Conservation (phyloP, 2,113 vertebrate genomes). For the Lipophrys pholis region DNA sequence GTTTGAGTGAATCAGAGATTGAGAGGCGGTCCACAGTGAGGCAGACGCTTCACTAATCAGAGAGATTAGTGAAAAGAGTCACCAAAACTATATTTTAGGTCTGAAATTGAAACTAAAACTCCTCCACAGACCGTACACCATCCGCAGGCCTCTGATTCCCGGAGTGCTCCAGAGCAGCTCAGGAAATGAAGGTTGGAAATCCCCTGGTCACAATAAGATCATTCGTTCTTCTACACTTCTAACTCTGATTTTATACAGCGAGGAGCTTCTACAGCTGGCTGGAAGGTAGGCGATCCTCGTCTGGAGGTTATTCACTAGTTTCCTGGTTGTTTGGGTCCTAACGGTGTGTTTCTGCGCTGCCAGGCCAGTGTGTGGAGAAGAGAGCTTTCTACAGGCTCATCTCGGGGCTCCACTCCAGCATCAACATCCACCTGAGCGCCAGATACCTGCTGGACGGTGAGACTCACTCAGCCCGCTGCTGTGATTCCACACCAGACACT, state of each 20-base stretch:
- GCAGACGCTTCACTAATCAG: too few species aligned
- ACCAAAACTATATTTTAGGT: too few species aligned
- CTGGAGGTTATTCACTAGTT: not conserved
- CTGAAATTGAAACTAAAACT: too few species aligned
- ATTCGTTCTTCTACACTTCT: not conserved
- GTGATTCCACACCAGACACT: too few species aligned
- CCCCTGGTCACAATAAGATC: not conserved
- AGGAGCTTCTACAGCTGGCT: slow-evolving; percentile 91
- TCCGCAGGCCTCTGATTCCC: slow-evolving; percentile 88
- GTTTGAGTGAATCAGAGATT: too few species aligned
- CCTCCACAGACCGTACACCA: slow-evolving; percentile 85
- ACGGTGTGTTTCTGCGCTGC: slow-evolving; percentile 4
- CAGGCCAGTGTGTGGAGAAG: slow-evolving; percentile 94
- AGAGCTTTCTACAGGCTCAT: slow-evolving; percentile 93
- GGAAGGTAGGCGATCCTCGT: slow-evolving; percentile 83
- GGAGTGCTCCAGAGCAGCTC: slow-evolving; percentile 82
- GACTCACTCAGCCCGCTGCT: too few species aligned
- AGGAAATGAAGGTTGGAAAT: slow-evolving; percentile 58
- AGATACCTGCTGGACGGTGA: slow-evolving; percentile 92
- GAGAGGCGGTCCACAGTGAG: too few species aligned
- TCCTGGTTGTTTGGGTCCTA: not conserved
- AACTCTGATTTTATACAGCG: slow-evolving; percentile 78
- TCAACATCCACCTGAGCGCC: slow-evolving; percentile 93
- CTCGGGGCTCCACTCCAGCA: slow-evolving; percentile 93
- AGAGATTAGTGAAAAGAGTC: too few species aligned